Evolutionary conservation across 1,140 invertebrate genomes (phyloP), one percentile per base, ranked within the genome.

Genomic region (Heliothis virescens): DNA sequence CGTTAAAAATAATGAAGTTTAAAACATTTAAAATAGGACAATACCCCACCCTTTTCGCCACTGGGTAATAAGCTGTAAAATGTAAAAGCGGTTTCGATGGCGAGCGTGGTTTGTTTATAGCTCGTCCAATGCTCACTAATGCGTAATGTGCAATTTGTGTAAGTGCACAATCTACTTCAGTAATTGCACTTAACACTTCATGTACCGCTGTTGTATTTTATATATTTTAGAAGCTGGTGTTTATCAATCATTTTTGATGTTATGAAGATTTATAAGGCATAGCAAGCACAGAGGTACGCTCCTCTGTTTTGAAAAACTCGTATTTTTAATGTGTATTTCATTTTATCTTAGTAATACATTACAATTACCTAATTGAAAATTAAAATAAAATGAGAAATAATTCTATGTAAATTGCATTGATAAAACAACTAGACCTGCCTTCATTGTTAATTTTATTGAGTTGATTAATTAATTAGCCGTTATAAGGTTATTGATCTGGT

Each of bases 131-230:
- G 48, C 13, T 15, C 18, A 48, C 65, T 69, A 29, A 52, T 69
- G 65, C 48, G 21, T 69, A 69, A 69, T 52, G 48, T 5, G 65
- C 65, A 69, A 69, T 69, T 69, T 52, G 21, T 52, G 11, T 69
- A 69, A 69, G 65, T 69, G 65, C 65, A 69, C 65, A 26, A 69
- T 52, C 47, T 69, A 69, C 65, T 69, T 52, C 65, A 69, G 65
- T 52, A 52, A 69, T 69, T 52, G 10, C 48, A 26, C 65, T 52
- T 52, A 69, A 52, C 47, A 52, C 48, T 52, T 67, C 41, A 21
- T 52, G 48, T 15, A 69, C 9, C 7, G 60, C 0, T 67, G 63
- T 50, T 13, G 26, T 69, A 52, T 52, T 65, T 69, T 48, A 34
- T 7, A 34, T 34, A 67, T n/a, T n/a, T n/a, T n/a, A n/a, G 65